phyloP scores from a whole-genome alignment of 1,140 invertebrate species.

The Saxidomus purpurata region DNA sequence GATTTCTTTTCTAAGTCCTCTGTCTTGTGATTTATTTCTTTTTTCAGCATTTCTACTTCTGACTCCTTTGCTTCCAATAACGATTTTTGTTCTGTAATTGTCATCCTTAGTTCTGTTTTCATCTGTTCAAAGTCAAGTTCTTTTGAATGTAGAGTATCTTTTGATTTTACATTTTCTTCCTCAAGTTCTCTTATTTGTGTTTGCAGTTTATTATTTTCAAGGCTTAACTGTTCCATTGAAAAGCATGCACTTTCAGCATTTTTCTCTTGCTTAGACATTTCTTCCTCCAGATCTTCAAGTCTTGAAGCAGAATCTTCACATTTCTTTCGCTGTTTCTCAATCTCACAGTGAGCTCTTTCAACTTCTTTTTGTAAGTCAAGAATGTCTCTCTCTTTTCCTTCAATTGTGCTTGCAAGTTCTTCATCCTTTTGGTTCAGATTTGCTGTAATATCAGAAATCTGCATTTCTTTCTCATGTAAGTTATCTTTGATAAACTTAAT shows the following conservation, averaged over 20 bases:
- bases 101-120: background rate
- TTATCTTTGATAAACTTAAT: constrained; percentile 10
- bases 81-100: background rate
- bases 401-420: constrained; percentile 20
- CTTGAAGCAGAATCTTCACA: background rate
- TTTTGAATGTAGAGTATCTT: constrained; percentile 17
- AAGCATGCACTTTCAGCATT: constrained; percentile 7
- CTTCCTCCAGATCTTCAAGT: background rate
- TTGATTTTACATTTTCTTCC: constrained; percentile 6
- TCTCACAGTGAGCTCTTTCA: background rate
- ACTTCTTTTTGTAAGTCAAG: background rate
- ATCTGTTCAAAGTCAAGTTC: background rate
- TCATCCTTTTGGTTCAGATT: constrained; percentile 10
- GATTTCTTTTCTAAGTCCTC: background rate
- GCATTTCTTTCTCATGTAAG: constrained; percentile 9
- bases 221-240: background rate
- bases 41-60: constrained; percentile 21
- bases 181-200: constrained; percentile 4
- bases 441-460: constrained; percentile 28
- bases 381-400: background rate
- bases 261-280: background rate
- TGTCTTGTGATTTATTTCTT: constrained; percentile 29
- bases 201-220: constrained; percentile 4
- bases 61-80: background rate
- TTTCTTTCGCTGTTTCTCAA: background rate